Base-by-base conservation (phyloP, 2,797 vertebrate species). In the Helicolenus hilgendorfi region DNA sequence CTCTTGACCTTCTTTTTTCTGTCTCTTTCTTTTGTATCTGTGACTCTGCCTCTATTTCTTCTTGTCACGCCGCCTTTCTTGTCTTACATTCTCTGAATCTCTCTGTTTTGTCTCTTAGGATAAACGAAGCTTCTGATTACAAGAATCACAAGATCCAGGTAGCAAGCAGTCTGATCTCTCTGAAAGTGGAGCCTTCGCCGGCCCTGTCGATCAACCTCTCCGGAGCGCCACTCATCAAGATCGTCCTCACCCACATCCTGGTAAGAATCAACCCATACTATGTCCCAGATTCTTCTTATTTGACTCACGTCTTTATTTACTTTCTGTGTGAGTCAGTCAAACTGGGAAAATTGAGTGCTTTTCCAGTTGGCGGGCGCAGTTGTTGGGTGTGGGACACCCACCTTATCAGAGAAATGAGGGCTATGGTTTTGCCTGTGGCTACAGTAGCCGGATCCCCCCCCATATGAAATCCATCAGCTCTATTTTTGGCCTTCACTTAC, bases 171-270 rank as follows among this genome's bases (percentile, higher is more conserved):
- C 96, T 99, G 2, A 99, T 99, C 81, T 99, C 99, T n/a, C 86
- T 99, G 77, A 98, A 98, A 87, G 98, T 99, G 90, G 97, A 98
- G 4, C 99, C 99, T 0, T 96, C 93, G 0, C 99, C 98, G 0
- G 89, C 91, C 2, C 83, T 99, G 73, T 98, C 98, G 8, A 65
- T 92, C 81, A 98, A 98, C 83, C 97, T 99, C 24, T 99, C 98
- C 0, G 98, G 97, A 20, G 95, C 97, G 0, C 99, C 99, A 0
- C 98, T 99, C 45, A 97, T 99, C 89, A 98, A 98, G 36, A 98
- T 99, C 58, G 98, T 97, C 70, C 98, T 99, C 58, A 95, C 93
- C 3, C 99, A 99, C 87, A 92, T 91, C 2, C 74, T 99, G 98
- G 99, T 99, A 96, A 98, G 98, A 94, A 18, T 24, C 14, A 9